Evolutionary conservation across 2,113 vertebrate genomes (phyloP).

Genomic region (Pomatostomus ruficeps): DNA sequence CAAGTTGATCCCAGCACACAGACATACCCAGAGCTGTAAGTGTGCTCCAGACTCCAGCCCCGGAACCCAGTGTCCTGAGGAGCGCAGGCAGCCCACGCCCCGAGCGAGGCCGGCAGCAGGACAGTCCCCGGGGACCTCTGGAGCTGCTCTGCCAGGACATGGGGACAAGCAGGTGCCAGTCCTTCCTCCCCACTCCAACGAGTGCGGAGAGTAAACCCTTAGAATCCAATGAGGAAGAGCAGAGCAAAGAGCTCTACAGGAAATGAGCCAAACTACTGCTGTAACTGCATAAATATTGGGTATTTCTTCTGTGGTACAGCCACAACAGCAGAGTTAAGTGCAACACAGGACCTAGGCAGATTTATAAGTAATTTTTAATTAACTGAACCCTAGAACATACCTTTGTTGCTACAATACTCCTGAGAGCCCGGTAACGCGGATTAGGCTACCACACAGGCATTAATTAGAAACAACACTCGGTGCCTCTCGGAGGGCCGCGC

Average conservation of each 20-base stretch:
- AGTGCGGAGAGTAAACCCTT: no score
- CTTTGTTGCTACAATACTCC: constrained; percentile 29
- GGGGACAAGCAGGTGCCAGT: background rate
- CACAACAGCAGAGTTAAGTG: background rate
- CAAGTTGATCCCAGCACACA: background rate
- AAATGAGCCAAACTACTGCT: background rate
- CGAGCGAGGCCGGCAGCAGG: background rate
- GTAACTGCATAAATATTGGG: no score
- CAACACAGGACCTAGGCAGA: background rate
- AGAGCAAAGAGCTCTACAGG: background rate
- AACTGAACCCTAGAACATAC: constrained; percentile 42
- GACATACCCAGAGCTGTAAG: no score
- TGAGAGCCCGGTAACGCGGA: background rate
- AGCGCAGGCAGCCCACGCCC: background rate
- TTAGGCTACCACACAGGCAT: background rate
- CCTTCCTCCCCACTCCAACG: fast-evolving
- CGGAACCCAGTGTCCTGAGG: fast-evolving
- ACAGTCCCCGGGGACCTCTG: fast-evolving
- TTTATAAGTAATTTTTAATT: constrained; percentile 52
- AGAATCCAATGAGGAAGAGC: fast-evolving
- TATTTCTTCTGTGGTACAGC: background rate
- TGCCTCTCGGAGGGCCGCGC: background rate
- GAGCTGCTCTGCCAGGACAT: fast-evolving
- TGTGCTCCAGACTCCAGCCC: no score
- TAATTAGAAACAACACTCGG: constrained; percentile 29